phyloP scores from a whole-genome alignment of 1,140 invertebrate species.

The Micrasema minimum region DNA sequence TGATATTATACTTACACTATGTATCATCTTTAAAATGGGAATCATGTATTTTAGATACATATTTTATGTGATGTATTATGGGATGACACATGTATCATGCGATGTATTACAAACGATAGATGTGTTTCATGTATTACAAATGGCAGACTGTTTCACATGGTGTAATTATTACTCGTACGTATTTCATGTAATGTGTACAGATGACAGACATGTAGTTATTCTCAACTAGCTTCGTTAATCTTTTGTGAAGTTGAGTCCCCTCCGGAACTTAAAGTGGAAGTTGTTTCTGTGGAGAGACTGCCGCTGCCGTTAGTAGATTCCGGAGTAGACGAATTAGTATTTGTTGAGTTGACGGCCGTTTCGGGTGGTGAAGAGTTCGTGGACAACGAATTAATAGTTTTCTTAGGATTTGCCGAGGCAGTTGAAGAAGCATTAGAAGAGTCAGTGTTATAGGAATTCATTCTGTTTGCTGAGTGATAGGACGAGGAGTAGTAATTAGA shows the following conservation, averaged over 20 bases:
- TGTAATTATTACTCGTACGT: too few species aligned
- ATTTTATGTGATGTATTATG: conserved; percentile 20
- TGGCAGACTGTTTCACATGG: too few species aligned
- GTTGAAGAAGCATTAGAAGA: conserved; percentile 12
- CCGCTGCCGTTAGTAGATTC: conserved; percentile 19
- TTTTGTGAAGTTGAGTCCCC: conserved; percentile 10
- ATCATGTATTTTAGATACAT: too few species aligned
- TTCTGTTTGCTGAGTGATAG: conserved; percentile 15
- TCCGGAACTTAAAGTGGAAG: conserved; percentile 12
- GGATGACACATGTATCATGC: too few species aligned
- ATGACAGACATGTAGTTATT: conserved; percentile 24
- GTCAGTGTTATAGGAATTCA: conserved; percentile 14
- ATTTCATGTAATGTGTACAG: conserved; percentile 22
- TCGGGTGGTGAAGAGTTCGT: conserved; percentile 19
- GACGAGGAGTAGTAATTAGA: conserved; percentile 14
- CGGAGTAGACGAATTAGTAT: conserved; percentile 13
- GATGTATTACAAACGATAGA: too few species aligned
- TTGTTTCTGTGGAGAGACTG: conserved; percentile 22
- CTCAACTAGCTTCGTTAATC: conserved; percentile 19
- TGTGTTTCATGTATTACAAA: too few species aligned
- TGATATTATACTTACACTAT: conserved; percentile 18
- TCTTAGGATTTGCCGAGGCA: not conserved
- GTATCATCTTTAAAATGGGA: conserved; percentile 9
- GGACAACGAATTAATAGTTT: not conserved
- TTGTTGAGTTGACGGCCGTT: not conserved